Evolutionary conservation across 2,888 invertebrate genomes (phyloP), one percentile per base, ranked within the genome.

Genomic region (Barypeithes pellucidus): DNA sequence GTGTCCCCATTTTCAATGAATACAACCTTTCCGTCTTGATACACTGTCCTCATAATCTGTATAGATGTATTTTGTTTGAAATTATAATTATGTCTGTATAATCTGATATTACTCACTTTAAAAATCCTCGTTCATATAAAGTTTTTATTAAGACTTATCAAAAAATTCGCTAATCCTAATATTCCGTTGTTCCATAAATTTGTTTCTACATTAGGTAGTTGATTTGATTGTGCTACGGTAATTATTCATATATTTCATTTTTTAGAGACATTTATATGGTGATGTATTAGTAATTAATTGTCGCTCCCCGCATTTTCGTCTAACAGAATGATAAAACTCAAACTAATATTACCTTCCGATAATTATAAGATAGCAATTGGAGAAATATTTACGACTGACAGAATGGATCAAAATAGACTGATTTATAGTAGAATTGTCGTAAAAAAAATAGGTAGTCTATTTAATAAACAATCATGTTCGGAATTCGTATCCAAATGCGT

Each of bases 281-380:
- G 72, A 72, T 65, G 59, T 72, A 72, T 72, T 45, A 67, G 60
- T 41, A 66, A 66, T 67, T 72, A 72, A 61, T 63, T 72, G 52
- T 63, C 22, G 20, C 33, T 43, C 33, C 57, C 54, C 12, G 20
- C 52, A 62, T 47, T 67, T 52, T 62, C 20, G 20, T 8, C 43
- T 62, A 54, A 36, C 41, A 29, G 60, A 62, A 52, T 52, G 67
- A 72, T 72, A 72, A 72, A 72, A 67, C 62, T 33, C 67, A 67
- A 61, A 62, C 61, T 67, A 67, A 72, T 72, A 72, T 67, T 54
- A 45, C 72, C 72, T 67, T 61, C 72, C 67, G 72, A 72, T 72
- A 72, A 72, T 72, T 72, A 72, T 66, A 62, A 72, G 72, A 72
- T 72, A 72, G 60, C 72, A 54, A 20, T 7, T 57, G 33, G 67